Evolutionary conservation across 2,113 vertebrate species (phyloP).

Genomic region (Hiodon alosoides): DNA sequence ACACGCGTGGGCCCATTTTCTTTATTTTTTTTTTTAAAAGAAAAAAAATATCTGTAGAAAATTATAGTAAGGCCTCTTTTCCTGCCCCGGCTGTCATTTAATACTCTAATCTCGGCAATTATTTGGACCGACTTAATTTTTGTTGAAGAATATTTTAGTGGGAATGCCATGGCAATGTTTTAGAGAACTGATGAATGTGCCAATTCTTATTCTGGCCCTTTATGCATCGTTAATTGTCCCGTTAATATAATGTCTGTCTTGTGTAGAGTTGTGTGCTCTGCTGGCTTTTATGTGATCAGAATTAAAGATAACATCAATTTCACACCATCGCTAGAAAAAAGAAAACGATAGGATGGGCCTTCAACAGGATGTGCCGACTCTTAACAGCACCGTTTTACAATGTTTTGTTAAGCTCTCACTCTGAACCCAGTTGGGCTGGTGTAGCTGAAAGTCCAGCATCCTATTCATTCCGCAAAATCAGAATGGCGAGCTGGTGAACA

Average conservation of each 20-base stretch:
- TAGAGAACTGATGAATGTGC: too few relatives aligned
- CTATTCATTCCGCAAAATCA: conserved; percentile 16
- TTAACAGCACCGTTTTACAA: not conserved
- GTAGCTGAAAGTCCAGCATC: conserved; percentile 1
- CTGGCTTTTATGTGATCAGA: not conserved
- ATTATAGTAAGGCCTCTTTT: too few relatives aligned
- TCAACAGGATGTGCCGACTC: not conserved
- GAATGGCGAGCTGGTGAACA: conserved; percentile 30
- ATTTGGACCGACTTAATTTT: too few relatives aligned
- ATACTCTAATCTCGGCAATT: too few relatives aligned
- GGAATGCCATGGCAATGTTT: too few relatives aligned
- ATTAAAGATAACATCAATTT: not conserved
- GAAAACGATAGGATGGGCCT: not conserved
- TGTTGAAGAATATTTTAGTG: too few relatives aligned
- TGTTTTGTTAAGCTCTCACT: not conserved
- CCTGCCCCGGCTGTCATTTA: too few relatives aligned
- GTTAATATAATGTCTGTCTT: not conserved
- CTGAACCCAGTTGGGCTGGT: not conserved
- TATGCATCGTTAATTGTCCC: too few relatives aligned
- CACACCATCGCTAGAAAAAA: not conserved
- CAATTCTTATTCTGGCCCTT: too few relatives aligned
- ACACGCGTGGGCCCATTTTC: not conserved
- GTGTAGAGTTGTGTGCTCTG: not conserved
- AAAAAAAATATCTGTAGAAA: not conserved
- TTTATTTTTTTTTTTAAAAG: not conserved